Percentiles rank a stretch among this genome's conserved stretches.
phyloP scores from a whole-genome alignment of 2,113 vertebrate species.

The Todiramphus saurophagus region DNA sequence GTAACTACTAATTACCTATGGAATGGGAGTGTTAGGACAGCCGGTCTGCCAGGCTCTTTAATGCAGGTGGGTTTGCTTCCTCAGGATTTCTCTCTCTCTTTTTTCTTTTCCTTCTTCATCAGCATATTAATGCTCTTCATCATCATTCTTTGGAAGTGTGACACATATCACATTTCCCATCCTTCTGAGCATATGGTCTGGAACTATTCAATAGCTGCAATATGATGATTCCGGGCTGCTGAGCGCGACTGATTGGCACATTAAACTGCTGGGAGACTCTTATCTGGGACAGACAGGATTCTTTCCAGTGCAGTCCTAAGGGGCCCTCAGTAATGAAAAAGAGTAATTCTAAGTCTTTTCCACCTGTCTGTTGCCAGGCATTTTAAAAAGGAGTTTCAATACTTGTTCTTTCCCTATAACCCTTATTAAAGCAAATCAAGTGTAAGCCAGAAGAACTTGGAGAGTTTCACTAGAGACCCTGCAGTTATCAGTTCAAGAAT shows the following conservation, averaged over 20 bases:
- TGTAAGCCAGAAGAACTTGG: constrained; percentile 56
- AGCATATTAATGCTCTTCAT: constrained; percentile 61
- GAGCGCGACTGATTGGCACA: constrained; percentile 71
- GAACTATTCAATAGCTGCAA: constrained; percentile 65
- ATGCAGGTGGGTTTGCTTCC: neutral
- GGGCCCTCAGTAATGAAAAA: constrained; percentile 67
- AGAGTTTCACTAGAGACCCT: constrained; percentile 51
- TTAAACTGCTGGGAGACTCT: constrained; percentile 71
- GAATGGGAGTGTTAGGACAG: neutral
- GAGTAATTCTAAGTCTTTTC: constrained; percentile 61
- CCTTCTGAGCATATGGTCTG: constrained; percentile 65
- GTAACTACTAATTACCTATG: neutral
- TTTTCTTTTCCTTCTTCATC: constrained; percentile 11
- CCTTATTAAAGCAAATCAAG: constrained; percentile 69
- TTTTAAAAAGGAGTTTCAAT: constrained; percentile 57
- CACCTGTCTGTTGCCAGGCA: constrained; percentile 63
- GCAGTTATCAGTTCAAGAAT: constrained; percentile 34
- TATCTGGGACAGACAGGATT: constrained; percentile 67
- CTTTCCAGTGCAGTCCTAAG: constrained; percentile 59
- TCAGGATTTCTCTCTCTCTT: neutral
- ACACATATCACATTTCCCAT: constrained; percentile 45
- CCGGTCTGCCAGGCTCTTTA: neutral
- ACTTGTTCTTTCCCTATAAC: constrained; percentile 54
- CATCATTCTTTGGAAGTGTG: constrained; percentile 46
- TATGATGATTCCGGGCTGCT: constrained; percentile 64